These are phyloP conservation scores for Diabrotica undecimpunctata DNA, from an alignment of 1,140 invertebrate species.

Conservation along the genomic window DNA sequence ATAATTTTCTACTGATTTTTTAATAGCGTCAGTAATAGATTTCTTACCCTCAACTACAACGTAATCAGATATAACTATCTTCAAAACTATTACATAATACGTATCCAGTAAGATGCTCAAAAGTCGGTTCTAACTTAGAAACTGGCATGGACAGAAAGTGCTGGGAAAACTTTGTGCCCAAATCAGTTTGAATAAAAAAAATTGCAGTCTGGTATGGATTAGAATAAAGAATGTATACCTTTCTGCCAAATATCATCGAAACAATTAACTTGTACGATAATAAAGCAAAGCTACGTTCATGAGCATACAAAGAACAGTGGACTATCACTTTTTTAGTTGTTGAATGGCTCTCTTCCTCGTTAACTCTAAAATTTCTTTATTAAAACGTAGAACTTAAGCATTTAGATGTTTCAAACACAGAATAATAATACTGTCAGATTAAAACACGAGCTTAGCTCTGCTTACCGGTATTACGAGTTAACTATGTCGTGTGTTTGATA, in stretches of 20 bases:
- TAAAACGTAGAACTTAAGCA: not conserved
- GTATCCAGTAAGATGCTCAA: too few species aligned
- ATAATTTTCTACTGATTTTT: too few species aligned
- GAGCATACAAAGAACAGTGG: conserved; percentile 18
- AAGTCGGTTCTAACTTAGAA: not conserved
- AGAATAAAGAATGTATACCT: not conserved
- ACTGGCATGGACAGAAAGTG: conserved; percentile 40
- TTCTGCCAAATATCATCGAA: conserved; percentile 10
- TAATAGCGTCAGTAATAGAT: too few species aligned
- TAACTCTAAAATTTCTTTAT: conserved; percentile 2
- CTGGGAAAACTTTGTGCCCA: conserved; percentile 46
- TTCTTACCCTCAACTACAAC: too few species aligned
- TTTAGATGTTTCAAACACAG: not conserved
- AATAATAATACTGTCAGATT: not conserved
- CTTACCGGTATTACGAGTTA: conserved; percentile 27
- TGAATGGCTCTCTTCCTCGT: conserved; percentile 1
- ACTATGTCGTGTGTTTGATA: conserved; percentile 21
- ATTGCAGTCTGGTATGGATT: conserved; percentile 10
- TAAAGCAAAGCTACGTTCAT: conserved; percentile 20
- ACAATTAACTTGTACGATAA: conserved; percentile 9
- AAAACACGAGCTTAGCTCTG: conserved; percentile 31
- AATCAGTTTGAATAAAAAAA: conserved; percentile 21
- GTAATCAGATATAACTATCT: too few species aligned
- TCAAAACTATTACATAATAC: too few species aligned
- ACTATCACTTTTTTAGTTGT: conserved; percentile 1